Base-by-base conservation (phyloP, 1,140 invertebrate genomes). In the Brachystomella parvula region DNA sequence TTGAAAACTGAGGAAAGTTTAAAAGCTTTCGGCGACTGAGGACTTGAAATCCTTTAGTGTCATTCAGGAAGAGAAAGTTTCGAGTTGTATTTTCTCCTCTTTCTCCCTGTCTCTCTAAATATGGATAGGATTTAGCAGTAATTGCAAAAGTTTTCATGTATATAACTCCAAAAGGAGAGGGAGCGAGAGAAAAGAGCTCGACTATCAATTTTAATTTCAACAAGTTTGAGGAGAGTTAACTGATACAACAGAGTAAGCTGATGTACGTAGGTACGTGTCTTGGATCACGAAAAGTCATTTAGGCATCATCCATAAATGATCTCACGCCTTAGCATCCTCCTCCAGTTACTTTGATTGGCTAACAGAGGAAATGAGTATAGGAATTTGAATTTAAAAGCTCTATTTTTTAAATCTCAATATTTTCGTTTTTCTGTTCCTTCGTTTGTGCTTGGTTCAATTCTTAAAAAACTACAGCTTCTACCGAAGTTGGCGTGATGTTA, bases 121-220 rank as follows among this genome's bases (percentile, higher is more conserved):
- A 6, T 39, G 19, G 19, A 53, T 19, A 24, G 49, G 49, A 12
- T 53, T 53, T 24, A 15, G 3, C 49, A 19, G 57, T 68, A 68
- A 64, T 68, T 68, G 66, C 44, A 64, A 64, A 68, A 68, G 56
- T 68, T 68, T 63, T 6, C 35, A 19, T 31, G 33, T 24, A 49
- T 61, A 15, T 53, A 12, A 17, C 49, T 24, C 9, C 21, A n/a
- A n/a, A n/a, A n/a, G n/a, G n/a, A n/a, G n/a, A n/a, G n/a, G n/a
- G n/a, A n/a, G 47, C 30, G 12, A 35, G 29, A 31, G 56, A 31
- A 53, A 17, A 30, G 44, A 17, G 19, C 12, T 31, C 2, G 53
- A 63, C 62, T 26, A 68, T 64, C 66, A 26, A 60, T 68, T 68
- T 68, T 68, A 68, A 68, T 68, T 68, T 68, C 53, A 58, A 63